phyloP scores from a whole-genome alignment of 2,797 vertebrate species.

The Danio aesculapii region DNA sequence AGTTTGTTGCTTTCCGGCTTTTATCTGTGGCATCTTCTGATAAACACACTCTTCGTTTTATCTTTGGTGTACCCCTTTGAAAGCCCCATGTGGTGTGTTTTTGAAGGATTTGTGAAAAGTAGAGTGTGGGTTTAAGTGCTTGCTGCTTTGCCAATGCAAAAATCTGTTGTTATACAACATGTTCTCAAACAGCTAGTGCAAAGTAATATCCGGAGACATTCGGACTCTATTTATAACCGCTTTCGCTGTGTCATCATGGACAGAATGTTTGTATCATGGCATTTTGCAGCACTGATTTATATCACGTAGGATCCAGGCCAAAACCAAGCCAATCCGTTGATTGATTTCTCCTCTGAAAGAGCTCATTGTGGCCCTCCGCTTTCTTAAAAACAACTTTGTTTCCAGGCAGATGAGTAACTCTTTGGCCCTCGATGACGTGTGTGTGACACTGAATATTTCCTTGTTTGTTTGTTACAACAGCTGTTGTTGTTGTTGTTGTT shows the following conservation, averaged over 20 bases:
- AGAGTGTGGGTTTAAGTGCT: constrained; percentile 28
- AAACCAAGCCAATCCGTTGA: constrained; percentile 1
- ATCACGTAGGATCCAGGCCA: neutral
- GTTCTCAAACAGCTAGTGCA: constrained; percentile 19
- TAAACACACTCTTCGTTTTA: constrained; percentile 33
- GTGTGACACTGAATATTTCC: constrained; percentile 12
- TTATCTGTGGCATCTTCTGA: constrained; percentile 36
- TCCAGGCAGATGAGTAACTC: neutral
- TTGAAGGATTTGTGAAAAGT: constrained; percentile 27
- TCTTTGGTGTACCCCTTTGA: constrained; percentile 9
- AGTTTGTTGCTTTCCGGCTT: constrained; percentile 38
- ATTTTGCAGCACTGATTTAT: constrained; percentile 8
- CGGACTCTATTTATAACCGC: constrained; percentile 24
- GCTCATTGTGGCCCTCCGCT: neutral
- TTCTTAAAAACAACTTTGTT: constrained; percentile 1
- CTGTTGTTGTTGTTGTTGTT: constrained; percentile 48
- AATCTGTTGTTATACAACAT: constrained; percentile 41
- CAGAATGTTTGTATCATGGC: neutral
- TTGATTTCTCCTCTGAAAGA: neutral
- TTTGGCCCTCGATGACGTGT: neutral
- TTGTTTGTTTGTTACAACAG: constrained; percentile 54
- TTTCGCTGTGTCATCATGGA: constrained; percentile 34
- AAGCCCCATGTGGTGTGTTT: constrained; percentile 13
- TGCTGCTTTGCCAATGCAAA: constrained; percentile 18
- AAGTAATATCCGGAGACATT: constrained; percentile 33